Percentiles rank a stretch among this genome's conserved stretches.
Evolutionary conservation across 2,113 vertebrate species (phyloP).

Genomic region (Anolis carolinensis): DNA sequence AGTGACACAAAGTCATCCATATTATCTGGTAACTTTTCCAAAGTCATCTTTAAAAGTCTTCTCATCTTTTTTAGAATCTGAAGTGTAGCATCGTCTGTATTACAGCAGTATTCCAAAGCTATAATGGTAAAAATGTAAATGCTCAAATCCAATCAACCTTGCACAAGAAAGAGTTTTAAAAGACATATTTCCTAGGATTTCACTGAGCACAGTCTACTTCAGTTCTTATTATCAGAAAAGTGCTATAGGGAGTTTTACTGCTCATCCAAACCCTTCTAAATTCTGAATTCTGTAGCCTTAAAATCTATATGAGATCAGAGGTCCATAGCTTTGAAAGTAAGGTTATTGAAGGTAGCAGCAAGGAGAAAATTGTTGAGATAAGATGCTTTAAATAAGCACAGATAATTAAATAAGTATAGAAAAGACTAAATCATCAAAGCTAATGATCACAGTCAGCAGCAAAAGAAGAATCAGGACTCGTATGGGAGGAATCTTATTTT

Average conservation of each 20-base stretch:
- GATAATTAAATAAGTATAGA: no score
- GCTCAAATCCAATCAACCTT: not conserved
- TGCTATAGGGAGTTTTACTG: not conserved
- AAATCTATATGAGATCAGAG: not conserved
- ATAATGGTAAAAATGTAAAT: not conserved
- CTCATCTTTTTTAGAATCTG: not conserved
- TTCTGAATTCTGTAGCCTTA: not conserved
- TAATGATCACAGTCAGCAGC: not conserved
- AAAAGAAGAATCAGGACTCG: not conserved
- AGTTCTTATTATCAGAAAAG: not conserved
- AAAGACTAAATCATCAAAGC: not conserved
- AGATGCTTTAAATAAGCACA: not conserved
- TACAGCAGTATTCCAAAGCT: not conserved
- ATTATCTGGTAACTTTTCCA: not conserved
- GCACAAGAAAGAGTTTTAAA: not conserved
- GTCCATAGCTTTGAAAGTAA: not conserved
- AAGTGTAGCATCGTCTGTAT: no score
- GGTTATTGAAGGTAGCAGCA: not conserved
- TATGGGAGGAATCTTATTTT: not conserved
- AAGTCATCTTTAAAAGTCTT: not conserved
- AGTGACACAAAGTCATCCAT: not conserved
- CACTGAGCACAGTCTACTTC: not conserved
- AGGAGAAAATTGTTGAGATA: not conserved
- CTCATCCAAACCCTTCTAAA: not conserved
- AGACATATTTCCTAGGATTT: not conserved